Base-by-base conservation (phyloP, 2,797 vertebrate species). In the Neopelma chrysocephalum region DNA sequence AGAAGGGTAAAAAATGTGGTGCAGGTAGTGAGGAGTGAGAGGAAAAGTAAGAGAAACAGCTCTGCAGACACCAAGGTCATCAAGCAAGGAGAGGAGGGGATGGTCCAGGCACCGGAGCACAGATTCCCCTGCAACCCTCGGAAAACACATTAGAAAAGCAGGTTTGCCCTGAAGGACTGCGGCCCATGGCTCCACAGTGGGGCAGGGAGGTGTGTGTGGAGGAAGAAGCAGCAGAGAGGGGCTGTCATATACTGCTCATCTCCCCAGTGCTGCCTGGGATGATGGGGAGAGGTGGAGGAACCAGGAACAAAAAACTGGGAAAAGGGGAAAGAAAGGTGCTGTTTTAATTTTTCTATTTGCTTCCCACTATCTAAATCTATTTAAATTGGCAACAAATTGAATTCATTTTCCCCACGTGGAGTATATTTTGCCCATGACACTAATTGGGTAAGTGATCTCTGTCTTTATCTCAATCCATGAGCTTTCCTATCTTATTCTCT, bases 121-220 rank as follows among this genome's bases (percentile, higher is more conserved):
- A 53, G 29, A 62, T 68, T 42, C n/a, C 15, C 45, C 1, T 3
- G 29, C 36, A 72, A 5, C 11, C 42, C 0, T 0, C 15, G 42
- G 66, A 48, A 87, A 31, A 65, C 4, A 57, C n/a, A 25, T 34
- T 3, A 1, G 48, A 14, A 29, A 34, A 69, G 12, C 2, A 9
- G 27, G 15, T 21, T 70, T 82, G 56, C 40, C 29, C n/a, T 48
- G 38, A 40, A 62, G 29, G 72, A 21, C 6, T 26, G 31, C 1
- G 2, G 75, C n/a, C 11, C 1, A 0, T 21, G 50, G 64, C 50
- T 14, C 12, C 10, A 12, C 11, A 16, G 14, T 0, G 1, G 60
- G 47, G 22, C 68, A 68, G 25, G 45, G 54, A 56, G 34, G 29
- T 0, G 1, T 14, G 31, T 15, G 62, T 76, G 72, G 42, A 57